Evolutionary conservation across 2,797 vertebrate species (phyloP), one percentile per base, ranked within the genome.

Genomic region (Pangasius larnaudii): DNA sequence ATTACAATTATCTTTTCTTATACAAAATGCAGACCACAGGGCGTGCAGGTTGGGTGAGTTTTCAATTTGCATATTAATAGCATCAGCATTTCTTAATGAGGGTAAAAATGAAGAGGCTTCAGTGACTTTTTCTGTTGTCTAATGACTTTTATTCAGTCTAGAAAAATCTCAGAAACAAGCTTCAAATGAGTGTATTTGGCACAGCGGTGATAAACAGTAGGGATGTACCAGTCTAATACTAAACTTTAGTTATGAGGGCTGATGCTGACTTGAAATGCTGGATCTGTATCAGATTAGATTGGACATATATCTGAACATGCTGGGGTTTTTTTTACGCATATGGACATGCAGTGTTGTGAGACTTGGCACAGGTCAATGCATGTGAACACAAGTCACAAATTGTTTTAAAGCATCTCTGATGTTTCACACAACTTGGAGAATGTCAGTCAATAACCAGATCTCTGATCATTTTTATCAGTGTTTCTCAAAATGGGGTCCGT

Each of bases 11-110:
- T 61, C 19, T 16, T 59, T 81, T 63, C 6, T 63, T 18, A 81
- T 14, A 42, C 53, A n/a, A n/a, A 61, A 81, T 61, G 13, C 58
- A 81, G 36, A 58, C 36, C 58, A 61, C n/a, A 42, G 79, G 78
- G 56, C 10, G 19, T 42, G 13, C 11, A 46, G 36, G 36, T 27
- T 81, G 58, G 36, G 14, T n/a, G 79, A 81, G 79, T n/a, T 81
- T 81, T 42, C 36, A 81, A 81, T 81, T 81, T 63, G 7, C 79
- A 81, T 63, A 42, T 61, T 81, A 81, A 81, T 81, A 42, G 58
- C 42, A 61, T 61, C 19, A 39, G 22, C 1, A 27, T 81, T 81
- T 81, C 36, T 81, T 61, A 81, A 61, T 27, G 36, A 81, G 56
- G 56, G 56, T 61, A 30, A 81, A 61, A 61, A 81, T 27, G 27